These are phyloP conservation scores for Elegia similella DNA, from an alignment of 2,888 invertebrate species.

Conservation along the genomic window DNA sequence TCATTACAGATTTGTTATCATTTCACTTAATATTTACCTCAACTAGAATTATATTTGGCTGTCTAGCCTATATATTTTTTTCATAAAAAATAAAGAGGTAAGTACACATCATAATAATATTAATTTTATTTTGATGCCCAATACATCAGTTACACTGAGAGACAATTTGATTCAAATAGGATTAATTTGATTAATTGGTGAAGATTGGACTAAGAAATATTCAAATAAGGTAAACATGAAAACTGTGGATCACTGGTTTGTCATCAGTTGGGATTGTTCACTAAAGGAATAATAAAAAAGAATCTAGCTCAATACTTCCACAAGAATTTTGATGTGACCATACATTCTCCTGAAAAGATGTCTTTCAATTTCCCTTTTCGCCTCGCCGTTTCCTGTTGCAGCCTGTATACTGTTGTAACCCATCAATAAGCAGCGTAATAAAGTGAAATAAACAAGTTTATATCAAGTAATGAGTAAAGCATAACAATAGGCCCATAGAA, in stretches of 20 bases:
- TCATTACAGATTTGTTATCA: not conserved
- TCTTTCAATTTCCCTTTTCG: constrained; percentile 93
- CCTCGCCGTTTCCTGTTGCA: constrained; percentile 89
- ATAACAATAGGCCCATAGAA: constrained; percentile 69
- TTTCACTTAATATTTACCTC: not conserved
- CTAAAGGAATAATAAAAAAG: constrained; percentile 53
- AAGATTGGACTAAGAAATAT: not conserved
- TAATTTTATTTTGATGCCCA: too few species aligned
- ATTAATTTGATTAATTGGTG: not conserved
- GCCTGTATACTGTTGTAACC: constrained; percentile 88
- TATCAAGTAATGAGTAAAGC: constrained; percentile 77
- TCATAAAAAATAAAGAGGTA: too few species aligned
- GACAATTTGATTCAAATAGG: not conserved
- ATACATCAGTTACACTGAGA: not conserved
- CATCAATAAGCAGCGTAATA: constrained; percentile 85
- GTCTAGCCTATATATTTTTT: not conserved
- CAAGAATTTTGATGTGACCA: constrained; percentile 81
- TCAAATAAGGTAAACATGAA: not conserved
- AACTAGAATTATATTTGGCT: not conserved
- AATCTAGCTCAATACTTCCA: constrained; percentile 74
- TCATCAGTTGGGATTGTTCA: constrained; percentile 41
- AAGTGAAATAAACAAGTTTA: constrained; percentile 76
- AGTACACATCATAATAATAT: too few species aligned
- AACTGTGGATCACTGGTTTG: constrained; percentile 15
- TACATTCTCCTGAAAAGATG: constrained; percentile 92